Percentiles rank a stretch among this genome's conserved stretches.
Conservation (phyloP, 1,140 invertebrate genomes). For the Drosophila nikananu region DNA sequence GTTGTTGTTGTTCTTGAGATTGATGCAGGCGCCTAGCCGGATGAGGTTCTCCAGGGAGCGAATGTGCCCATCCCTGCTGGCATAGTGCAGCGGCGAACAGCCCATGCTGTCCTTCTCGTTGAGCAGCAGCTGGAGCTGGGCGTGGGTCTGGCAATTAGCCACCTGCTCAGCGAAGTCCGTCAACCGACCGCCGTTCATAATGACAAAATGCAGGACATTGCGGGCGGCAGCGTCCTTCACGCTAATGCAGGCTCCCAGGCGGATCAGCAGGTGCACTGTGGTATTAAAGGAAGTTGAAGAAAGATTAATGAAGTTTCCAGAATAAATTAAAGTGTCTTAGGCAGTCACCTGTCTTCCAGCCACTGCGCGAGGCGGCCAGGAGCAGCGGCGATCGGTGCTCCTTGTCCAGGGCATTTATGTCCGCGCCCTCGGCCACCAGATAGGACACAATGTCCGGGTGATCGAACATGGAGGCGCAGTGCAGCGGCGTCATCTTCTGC, state of each 20-base stretch:
- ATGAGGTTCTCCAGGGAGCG: constrained; percentile 92
- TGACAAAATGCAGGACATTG: constrained; percentile 93
- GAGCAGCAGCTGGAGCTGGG: constrained; percentile 87
- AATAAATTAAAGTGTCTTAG: not conserved
- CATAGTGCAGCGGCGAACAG: constrained; percentile 95
- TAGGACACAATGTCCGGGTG: constrained; percentile 93
- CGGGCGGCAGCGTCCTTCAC: constrained; percentile 91
- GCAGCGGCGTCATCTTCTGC: constrained; percentile 94
- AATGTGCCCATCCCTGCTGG: constrained; percentile 93
- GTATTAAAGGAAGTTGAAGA: not conserved
- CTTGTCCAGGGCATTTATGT: constrained; percentile 92
- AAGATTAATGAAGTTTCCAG: too few relatives aligned
- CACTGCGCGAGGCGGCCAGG: constrained; percentile 91
- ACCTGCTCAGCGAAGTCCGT: constrained; percentile 89
- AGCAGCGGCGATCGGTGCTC: constrained; percentile 92
- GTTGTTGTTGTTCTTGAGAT: constrained; percentile 95
- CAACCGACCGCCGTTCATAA: constrained; percentile 91
- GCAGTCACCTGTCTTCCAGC: constrained; percentile 89
- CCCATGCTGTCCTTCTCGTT: constrained; percentile 94
- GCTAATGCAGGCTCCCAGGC: constrained; percentile 90
- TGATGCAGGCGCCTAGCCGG: constrained; percentile 92
- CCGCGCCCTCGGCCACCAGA: constrained; percentile 92
- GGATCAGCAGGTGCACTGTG: constrained; percentile 89
- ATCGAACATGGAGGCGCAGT: constrained; percentile 96
- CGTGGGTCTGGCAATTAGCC: constrained; percentile 75